Conservation (phyloP, 2,797 vertebrate species). For the Xiphophorus birchmanni region DNA sequence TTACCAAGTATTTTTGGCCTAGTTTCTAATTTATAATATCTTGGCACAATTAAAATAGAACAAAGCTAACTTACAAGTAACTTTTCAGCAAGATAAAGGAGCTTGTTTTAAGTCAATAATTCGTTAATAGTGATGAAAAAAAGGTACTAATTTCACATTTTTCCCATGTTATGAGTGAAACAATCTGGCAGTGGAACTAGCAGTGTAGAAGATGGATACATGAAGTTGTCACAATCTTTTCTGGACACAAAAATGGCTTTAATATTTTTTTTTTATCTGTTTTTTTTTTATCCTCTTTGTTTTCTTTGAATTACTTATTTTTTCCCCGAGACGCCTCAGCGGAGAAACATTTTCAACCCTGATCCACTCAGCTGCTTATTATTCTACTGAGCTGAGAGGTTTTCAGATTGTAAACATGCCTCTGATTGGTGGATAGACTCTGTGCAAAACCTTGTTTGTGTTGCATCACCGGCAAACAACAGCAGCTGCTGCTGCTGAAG, state of each 20-base stretch:
- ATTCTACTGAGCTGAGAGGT: background rate
- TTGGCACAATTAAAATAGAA: too few relatives aligned
- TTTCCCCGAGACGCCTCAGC: background rate
- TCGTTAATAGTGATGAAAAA: too few relatives aligned
- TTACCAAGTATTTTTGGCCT: too few relatives aligned
- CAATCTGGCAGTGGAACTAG: too few relatives aligned
- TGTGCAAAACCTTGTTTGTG: background rate
- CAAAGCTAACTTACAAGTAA: too few relatives aligned
- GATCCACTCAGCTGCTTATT: background rate
- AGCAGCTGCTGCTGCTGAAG: background rate
- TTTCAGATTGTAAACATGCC: background rate
- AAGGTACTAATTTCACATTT: too few relatives aligned
- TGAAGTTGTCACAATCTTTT: background rate
- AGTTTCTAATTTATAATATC: too few relatives aligned
- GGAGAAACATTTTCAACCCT: background rate
- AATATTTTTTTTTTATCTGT: too few relatives aligned
- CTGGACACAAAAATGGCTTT: too few relatives aligned
- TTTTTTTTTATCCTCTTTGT: background rate
- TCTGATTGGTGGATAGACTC: conserved; percentile 1
- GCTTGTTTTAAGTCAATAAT: too few relatives aligned
- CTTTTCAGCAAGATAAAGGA: too few relatives aligned
- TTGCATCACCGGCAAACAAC: background rate
- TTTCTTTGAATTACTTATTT: background rate
- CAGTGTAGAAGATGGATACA: background rate
- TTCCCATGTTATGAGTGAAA: too few relatives aligned